Base-by-base conservation (phyloP, 2,888 invertebrate species). In the Megamerina dolium region DNA sequence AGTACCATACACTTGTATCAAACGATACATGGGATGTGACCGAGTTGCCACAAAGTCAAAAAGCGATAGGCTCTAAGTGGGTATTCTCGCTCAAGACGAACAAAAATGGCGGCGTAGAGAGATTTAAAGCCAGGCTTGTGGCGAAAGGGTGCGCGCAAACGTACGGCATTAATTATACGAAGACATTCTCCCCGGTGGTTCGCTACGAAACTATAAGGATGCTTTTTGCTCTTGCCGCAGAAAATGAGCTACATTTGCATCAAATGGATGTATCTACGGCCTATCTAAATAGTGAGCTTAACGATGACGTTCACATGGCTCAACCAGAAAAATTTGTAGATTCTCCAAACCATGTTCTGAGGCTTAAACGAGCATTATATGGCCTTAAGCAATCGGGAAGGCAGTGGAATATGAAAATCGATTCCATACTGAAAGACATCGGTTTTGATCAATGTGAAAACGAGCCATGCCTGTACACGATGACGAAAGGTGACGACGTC, bases 281-380 rank as follows among this genome's bases (percentile, higher is more conserved):
- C 12, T 44, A 40, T 19, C 29, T 39, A 9, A 44, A 44, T 32
- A 36, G 27, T 23, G 23, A 31, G 3, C 27, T 54, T 9, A 12
- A 33, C 3, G 52, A 56, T 9, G 41, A 40, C 6, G 32, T 57
- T 6, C 55, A 42, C 30, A n/a, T n/a, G n/a, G n/a, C n/a, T n/a
- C n/a, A n/a, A n/a, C n/a, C n/a, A n/a, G 34, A 46, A 26, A 13
- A 43, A 14, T 43, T n/a, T n/a, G n/a, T n/a, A n/a, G n/a, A n/a
- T n/a, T n/a, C n/a, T n/a, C n/a, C 39, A 8, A 19, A 37, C 5
- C 38, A 37, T 29, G 45, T 46, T 10, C 31, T 51, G 35, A 39
- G 38, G 10, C 19, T 51, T 18, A 43, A 46, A 10, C 48, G 41
- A 21, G 38, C 43, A 10, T 8, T 44, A 5, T 34, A 38, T 19